These are phyloP conservation scores for Alsophila aescularia DNA, from an alignment of 2,888 invertebrate species.

Conservation along the genomic window DNA sequence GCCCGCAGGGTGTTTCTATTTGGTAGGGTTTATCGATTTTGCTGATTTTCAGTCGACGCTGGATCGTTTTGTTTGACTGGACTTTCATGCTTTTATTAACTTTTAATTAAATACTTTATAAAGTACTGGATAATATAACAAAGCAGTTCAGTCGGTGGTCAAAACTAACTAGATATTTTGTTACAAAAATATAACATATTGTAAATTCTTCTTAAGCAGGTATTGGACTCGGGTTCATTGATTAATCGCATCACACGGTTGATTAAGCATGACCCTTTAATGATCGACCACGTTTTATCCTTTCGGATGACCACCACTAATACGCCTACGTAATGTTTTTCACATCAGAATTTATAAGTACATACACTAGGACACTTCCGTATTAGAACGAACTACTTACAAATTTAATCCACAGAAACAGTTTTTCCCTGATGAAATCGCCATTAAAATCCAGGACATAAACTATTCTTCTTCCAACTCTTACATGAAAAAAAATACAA, in stretches of 20 bases:
- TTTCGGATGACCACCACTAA: neutral
- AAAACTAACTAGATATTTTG: too few relatives aligned
- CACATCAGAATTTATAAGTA: too few relatives aligned
- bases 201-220: neutral
- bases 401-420: too few relatives aligned
- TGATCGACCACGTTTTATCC: neutral
- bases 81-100: neutral
- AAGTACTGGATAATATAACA: neutral
- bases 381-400: too few relatives aligned
- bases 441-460: too few relatives aligned
- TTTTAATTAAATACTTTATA: neutral
- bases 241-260: constrained; percentile 8
- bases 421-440: too few relatives aligned
- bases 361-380: too few relatives aligned
- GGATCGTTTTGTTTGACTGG: neutral
- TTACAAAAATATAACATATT: neutral
- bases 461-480: too few relatives aligned
- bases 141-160: too few relatives aligned
- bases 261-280: constrained; percentile 5
- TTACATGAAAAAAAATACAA: too few relatives aligned
- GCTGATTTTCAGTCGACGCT: constrained; percentile 1
- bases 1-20: constrained; percentile 52
- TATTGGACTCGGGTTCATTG: neutral
- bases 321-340: neutral
- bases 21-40: constrained; percentile 33